Conservation (phyloP, 2,888 invertebrate genomes). For the Pilophorus perplexus region DNA sequence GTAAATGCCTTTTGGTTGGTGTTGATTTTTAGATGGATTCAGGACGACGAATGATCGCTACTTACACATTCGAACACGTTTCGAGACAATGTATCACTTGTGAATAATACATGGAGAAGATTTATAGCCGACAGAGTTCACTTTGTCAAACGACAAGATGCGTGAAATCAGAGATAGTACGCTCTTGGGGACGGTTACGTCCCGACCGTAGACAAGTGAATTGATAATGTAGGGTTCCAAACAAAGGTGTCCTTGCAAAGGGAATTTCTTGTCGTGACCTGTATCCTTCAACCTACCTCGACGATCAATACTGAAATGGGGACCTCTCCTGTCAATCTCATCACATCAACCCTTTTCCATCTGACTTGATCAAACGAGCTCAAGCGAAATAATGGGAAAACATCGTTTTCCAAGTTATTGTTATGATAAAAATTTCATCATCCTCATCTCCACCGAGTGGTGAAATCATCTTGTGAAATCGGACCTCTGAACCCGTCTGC, state of each 20-base stretch:
- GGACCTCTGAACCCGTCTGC: too few relatives aligned
- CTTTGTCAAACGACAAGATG: slow-evolving; percentile 33
- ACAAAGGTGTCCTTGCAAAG: slow-evolving; percentile 12
- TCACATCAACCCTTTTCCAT: too few relatives aligned
- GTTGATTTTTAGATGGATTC: slow-evolving; percentile 23
- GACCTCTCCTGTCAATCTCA: too few relatives aligned
- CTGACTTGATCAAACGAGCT: too few relatives aligned
- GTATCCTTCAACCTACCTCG: too few relatives aligned
- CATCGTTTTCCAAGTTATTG: too few relatives aligned
- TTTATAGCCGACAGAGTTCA: slow-evolving; percentile 26
- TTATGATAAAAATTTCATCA: too few relatives aligned
- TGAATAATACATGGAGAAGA: slow-evolving; percentile 38
- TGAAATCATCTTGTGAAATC: too few relatives aligned
- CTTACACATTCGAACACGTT: slow-evolving; percentile 18
- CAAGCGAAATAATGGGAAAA: too few relatives aligned
- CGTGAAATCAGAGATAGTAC: slow-evolving; percentile 21
- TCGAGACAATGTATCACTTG: slow-evolving; percentile 31
- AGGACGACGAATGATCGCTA: slow-evolving; percentile 14
- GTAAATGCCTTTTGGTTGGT: neutral
- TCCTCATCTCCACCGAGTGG: too few relatives aligned
- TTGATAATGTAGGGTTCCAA: slow-evolving; percentile 15
- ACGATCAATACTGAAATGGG: too few relatives aligned
- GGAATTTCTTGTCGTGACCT: neutral
- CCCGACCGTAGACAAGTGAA: slow-evolving; percentile 9
- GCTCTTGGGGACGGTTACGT: neutral